Conservation (phyloP, 2,797 vertebrate species). For the Hypotaenidia philippensis region DNA sequence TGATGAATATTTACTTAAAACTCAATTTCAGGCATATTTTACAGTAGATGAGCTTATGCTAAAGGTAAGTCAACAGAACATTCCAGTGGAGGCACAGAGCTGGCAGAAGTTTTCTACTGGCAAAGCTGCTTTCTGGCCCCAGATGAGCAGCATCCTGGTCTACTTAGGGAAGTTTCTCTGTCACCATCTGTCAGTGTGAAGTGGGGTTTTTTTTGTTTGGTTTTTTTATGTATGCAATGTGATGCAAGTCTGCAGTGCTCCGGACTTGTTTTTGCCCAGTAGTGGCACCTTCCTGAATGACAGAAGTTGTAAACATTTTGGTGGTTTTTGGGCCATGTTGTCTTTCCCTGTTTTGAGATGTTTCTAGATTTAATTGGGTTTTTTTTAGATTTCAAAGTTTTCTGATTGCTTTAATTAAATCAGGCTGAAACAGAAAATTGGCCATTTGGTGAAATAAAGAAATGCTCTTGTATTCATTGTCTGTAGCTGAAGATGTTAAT, state of each 20-base stretch:
- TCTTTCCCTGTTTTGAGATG: not conserved
- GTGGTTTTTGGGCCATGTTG: not conserved
- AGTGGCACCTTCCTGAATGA: not conserved
- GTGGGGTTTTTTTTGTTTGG: not conserved
- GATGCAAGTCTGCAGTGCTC: not conserved
- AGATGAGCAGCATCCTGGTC: not conserved
- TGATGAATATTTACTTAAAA: not conserved
- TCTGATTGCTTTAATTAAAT: not conserved
- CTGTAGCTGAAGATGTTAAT: not conserved
- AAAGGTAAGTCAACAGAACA: conserved; percentile 23
- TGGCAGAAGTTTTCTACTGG: not conserved
- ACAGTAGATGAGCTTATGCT: not conserved
- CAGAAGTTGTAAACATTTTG: not conserved
- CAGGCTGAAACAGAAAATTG: not conserved
- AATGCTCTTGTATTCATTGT: not conserved
- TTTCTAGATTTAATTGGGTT: not conserved
- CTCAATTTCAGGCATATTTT: not conserved
- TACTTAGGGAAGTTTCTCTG: conserved; percentile 26
- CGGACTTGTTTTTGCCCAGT: not conserved
- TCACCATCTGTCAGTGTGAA: not conserved
- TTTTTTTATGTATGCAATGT: not conserved
- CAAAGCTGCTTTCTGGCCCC: not conserved
- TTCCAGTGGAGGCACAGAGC: conserved; percentile 10
- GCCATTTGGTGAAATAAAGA: not conserved
- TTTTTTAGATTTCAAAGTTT: not conserved